Evolutionary conservation across 2,113 vertebrate genomes (phyloP).

Genomic region (Marcusenius ussheri): DNA sequence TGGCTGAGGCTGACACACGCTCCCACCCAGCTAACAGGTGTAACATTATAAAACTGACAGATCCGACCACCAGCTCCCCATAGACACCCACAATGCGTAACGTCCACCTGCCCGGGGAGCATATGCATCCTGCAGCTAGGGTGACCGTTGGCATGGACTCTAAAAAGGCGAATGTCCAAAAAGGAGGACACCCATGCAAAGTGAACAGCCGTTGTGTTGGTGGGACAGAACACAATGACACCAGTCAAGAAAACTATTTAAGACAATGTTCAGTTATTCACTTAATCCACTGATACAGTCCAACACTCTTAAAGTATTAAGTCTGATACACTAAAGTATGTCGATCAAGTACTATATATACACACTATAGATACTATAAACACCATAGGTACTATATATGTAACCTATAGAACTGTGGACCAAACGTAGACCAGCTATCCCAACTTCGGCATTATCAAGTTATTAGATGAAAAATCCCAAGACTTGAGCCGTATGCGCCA

Average conservation of each 20-base stretch:
- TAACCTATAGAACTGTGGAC: background rate
- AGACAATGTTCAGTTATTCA: background rate
- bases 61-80: background rate
- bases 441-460: background rate
- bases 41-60: background rate
- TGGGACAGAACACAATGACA: background rate
- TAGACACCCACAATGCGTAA: background rate
- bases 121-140: background rate
- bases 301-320: background rate
- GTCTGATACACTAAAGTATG: background rate
- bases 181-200: background rate
- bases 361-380: background rate
- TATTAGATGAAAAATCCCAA: background rate
- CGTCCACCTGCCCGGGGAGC: background rate
- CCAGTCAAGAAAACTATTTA: background rate
- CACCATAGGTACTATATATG: background rate
- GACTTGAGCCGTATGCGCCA: background rate
- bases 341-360: background rate
- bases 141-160: background rate
- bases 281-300: background rate
- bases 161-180: background rate
- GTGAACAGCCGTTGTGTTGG: background rate
- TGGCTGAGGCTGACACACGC: background rate
- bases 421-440: background rate
- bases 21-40: background rate